phyloP scores from a whole-genome alignment of 2,888 invertebrate genomes.

The Rhingia rostrata region DNA sequence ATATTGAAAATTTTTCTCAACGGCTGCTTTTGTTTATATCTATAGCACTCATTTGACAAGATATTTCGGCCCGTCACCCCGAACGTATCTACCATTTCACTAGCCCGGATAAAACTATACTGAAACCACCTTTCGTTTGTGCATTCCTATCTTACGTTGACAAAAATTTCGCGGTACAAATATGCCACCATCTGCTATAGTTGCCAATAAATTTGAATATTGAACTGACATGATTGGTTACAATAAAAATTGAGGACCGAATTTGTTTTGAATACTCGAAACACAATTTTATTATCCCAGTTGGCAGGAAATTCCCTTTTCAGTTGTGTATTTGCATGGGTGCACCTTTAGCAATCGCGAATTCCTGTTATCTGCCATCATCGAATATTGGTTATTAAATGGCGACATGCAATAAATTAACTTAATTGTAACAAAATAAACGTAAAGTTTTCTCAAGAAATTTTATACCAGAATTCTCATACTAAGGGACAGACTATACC shows the following conservation, averaged over 20 bases:
- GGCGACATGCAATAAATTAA: conserved; percentile 63
- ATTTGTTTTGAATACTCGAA: conserved; percentile 41
- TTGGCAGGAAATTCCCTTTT: neutral
- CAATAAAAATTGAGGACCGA: conserved; percentile 44
- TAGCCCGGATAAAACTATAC: conserved; percentile 19
- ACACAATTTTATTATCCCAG: conserved; percentile 9
- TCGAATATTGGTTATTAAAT: conserved; percentile 39
- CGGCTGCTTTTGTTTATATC: conserved; percentile 15
- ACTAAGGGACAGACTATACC: neutral
- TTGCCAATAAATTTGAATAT: conserved; percentile 25
- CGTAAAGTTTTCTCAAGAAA: neutral
- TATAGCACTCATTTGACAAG: conserved; percentile 1
- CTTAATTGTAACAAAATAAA: conserved; percentile 14
- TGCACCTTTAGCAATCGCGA: neutral
- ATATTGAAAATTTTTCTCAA: conserved; percentile 50
- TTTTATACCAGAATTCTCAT: neutral
- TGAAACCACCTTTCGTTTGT: neutral
- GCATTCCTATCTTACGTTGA: conserved; percentile 5
- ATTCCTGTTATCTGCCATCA: conserved; percentile 9
- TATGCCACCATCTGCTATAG: neutral
- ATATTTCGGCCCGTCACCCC: conserved; percentile 46
- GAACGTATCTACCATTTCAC: conserved; percentile 47
- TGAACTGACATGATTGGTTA: conserved; percentile 46
- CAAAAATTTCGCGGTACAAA: conserved; percentile 6
- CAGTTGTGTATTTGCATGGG: neutral